Conservation (phyloP, 2,888 invertebrate genomes). For the Zaprionus lineosus region DNA sequence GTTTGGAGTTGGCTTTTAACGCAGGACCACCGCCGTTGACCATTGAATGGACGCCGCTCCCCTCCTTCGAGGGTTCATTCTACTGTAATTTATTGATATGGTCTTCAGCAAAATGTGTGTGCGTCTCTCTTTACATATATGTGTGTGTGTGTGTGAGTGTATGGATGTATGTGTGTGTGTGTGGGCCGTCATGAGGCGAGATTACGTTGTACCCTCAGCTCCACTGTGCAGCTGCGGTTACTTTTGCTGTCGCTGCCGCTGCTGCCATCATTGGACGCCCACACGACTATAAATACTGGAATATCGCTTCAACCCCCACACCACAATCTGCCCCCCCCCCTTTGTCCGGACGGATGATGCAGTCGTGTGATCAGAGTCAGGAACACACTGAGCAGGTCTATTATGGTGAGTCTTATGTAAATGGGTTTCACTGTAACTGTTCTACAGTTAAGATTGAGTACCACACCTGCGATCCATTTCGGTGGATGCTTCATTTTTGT, state of each 20-base stretch:
- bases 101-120: slow-evolving; percentile 14
- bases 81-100: slow-evolving; percentile 75
- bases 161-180: slow-evolving; percentile 26
- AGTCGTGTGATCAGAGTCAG: slow-evolving; percentile 32
- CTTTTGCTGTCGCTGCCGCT: slow-evolving; percentile 31
- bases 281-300: slow-evolving; percentile 29
- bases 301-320: slow-evolving; percentile 36
- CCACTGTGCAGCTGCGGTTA: slow-evolving; percentile 44
- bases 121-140: slow-evolving; percentile 18
- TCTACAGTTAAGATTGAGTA: slow-evolving; percentile 23
- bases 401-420: slow-evolving; percentile 5
- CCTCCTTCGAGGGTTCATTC: slow-evolving; percentile 64
- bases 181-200: slow-evolving; percentile 54
- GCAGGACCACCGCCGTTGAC: slow-evolving; percentile 69
- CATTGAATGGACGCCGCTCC: slow-evolving; percentile 43
- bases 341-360: slow-evolving; percentile 18
- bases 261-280: slow-evolving; percentile 43
- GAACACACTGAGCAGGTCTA: slow-evolving; percentile 1
- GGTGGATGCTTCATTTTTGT: no score
- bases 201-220: slow-evolving; percentile 37
- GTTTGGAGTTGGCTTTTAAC: slow-evolving; percentile 77
- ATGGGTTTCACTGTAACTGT: background rate
- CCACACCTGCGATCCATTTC: no score
- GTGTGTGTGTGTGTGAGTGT: slow-evolving; percentile 22
- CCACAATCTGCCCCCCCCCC: no score